Evolutionary conservation across 2,888 invertebrate genomes (phyloP), one percentile per base, ranked within the genome.

Genomic region (Lochmaea crataegi): DNA sequence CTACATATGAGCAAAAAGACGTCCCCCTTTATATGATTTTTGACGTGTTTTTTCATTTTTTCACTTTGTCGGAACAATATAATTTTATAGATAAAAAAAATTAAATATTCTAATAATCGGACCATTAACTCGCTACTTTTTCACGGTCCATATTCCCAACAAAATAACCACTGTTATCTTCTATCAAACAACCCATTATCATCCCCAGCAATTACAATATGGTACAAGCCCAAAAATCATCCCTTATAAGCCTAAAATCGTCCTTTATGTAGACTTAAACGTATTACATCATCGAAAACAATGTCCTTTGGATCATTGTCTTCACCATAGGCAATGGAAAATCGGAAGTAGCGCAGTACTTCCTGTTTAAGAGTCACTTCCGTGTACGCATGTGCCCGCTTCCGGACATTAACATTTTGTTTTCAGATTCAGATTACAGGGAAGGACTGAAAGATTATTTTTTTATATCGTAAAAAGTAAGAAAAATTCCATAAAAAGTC

Each of bases 341-440:
- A 58, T 67, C 69, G 73, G 74, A 74, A 68, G 74, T 56, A 26
- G 58, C 45, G 14, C 71, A 76, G 70, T 61, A 72, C 77, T 76
- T 82, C 82, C 82, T 53, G 80, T 74, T 76, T 67, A 71, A 68
- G 74, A 72, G 72, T 75, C 69, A 71, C 75, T 75, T 78, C 79
- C 79, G 78, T 69, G 70, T 58, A 76, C 83, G 82, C 82, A 82
- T 83, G 83, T 82, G 80, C 78, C 68, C 71, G 75, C 80, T 83
- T 85, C 85, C 84, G 81, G 80, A 84, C 84, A 61, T 85, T 83
- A 81, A 83, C 82, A 80, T 83, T 83, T 70, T 74, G 73, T 72
- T 74, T 74, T 72, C 58, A n/a, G 22, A 12, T 22, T 10, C 14
- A 45, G 11, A 22, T 41, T 12, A 38, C 53, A 66, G 41, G 53